Base-by-base conservation (phyloP, 2,113 vertebrate genomes). In the Forbesichthys papilliferus region DNA sequence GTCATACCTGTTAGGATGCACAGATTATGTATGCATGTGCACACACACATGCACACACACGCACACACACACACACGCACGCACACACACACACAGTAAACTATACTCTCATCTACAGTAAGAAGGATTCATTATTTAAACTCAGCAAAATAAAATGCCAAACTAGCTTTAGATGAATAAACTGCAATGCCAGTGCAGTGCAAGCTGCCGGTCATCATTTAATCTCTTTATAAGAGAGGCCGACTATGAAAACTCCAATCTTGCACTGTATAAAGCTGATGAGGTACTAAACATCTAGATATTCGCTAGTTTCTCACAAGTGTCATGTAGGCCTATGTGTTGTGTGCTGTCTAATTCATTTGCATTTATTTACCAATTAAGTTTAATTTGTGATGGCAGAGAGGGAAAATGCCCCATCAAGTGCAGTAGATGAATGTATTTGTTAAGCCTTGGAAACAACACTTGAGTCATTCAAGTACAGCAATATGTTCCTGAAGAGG, bases 181-280 rank as follows among this genome's bases (percentile, higher is more conserved):
- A 68, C n/a, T 48, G 16, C 9, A 42, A 20, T 49, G 10, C 59
- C 11, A 14, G 53, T 20, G 1, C 33, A 57, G 49, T 59, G n/a
- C 51, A 65, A 58, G 42, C 54, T 56, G 69, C 68, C 64, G 65
- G 61, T n/a, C 13, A 67, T 60, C 59, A 52, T 62, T 77, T 53
- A 27, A 13, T 13, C 59, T 0, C 2, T 57, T 13, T 66, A 14
- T 55, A 58, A 65, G 58, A 71, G 60, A 72, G 3, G 64, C 34
- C 71, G 67, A 58, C 20, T 11, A 12, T 58, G 56, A 58, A 58
- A 33, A 33, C 33, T 20, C 20, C 56, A 58, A 27, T 11, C 18
- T 11, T 33, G 20, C 56, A 58, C 10, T 58, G 56, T 27, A 20
- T 58, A 27, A 58, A 33, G 12, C 33, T 33, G 33, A 58, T 58